Evolutionary conservation across 2,888 invertebrate species (phyloP), one percentile per base, ranked within the genome.

Genomic region (Lamellibrachia satsuma): DNA sequence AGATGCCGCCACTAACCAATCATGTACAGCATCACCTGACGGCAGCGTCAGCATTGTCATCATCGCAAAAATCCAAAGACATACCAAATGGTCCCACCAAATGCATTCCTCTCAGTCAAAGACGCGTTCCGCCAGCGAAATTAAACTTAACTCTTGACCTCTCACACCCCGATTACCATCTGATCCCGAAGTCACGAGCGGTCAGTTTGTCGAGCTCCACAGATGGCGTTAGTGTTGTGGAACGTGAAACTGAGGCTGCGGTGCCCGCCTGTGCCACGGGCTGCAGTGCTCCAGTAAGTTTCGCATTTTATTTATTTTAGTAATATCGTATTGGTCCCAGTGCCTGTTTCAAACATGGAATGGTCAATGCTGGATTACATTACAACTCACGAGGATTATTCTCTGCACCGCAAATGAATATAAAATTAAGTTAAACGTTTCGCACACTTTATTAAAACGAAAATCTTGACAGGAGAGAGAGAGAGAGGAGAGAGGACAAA

Each of bases 81-180:
- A n/a, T 75, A 22, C 75, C 75, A 2, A 75, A 75, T n/a, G 75
- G 75, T 6, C 75, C 91, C 91, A 7, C n/a, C n/a, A 75, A 75
- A n/a, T 75, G 93, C 90, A 93, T 94, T 11, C 94, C 94, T 11
- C 92, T 94, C 57, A 94, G 93, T 52, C 94, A 94, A 92, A 93
- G 94, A 57, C 92, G 94, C 39, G 93, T 93, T 6, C 94, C 94
- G 7, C 94, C 94, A 7, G 92, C 94, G 11, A 94, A 93, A 91
- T 94, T 94, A 92, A 94, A 94, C 91, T 93, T 94, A 75, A 94
- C 94, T 90, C 93, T 94, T 27, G 94, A 94, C 93, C 93, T 94
- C 51, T 94, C 94, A 27, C 91, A 52, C 11, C 91, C 91, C 15
- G 91, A 91, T 39, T 52, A 91, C 27, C 52, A 91, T 51, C 52